A percentile compares a stretch with the other conserved stretches of the same genome.
Evolutionary conservation across 1,140 invertebrate genomes (phyloP).

Genomic region (Drosophila kikkawai): DNA sequence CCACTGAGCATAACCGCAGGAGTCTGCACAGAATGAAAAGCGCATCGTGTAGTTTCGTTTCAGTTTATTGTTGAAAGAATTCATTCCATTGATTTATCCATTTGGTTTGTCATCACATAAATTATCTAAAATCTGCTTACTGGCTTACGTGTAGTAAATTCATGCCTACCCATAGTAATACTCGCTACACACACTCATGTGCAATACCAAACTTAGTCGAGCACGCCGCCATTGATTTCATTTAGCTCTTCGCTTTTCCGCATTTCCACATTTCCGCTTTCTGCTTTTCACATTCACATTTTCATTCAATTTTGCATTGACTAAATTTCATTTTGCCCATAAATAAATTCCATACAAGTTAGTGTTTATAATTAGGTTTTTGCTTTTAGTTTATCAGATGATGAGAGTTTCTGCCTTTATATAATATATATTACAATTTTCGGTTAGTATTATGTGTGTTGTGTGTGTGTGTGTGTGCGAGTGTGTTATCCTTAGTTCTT

Average conservation of each 20-base stretch:
- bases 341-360: constrained; percentile 56
- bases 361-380: constrained; percentile 54
- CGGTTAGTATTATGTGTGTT: constrained; percentile 22
- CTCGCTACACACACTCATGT: constrained; percentile 37
- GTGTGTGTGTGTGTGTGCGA: constrained; percentile 9
- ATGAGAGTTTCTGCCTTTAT: constrained; percentile 35
- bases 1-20: not conserved
- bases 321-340: constrained; percentile 55
- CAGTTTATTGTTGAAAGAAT: constrained; percentile 66
- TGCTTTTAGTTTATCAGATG: constrained; percentile 43
- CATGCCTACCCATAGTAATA: constrained; percentile 66
- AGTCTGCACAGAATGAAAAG: constrained; percentile 15
- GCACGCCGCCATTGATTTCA: constrained; percentile 41
- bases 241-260: constrained; percentile 6
- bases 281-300: constrained; percentile 7
- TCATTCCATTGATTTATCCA: constrained; percentile 57
- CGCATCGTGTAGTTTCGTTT: constrained; percentile 25
- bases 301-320: constrained; percentile 32
- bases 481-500: constrained; percentile 16
- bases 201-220: constrained; percentile 48
- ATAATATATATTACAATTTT: constrained; percentile 61
- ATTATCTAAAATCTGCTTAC: constrained; percentile 74
- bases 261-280: constrained; percentile 10
- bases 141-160: constrained; percentile 74
- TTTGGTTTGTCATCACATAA: constrained; percentile 64